Evolutionary conservation across 2,113 vertebrate genomes (phyloP).

Genomic region (Hypanus sabinus): DNA sequence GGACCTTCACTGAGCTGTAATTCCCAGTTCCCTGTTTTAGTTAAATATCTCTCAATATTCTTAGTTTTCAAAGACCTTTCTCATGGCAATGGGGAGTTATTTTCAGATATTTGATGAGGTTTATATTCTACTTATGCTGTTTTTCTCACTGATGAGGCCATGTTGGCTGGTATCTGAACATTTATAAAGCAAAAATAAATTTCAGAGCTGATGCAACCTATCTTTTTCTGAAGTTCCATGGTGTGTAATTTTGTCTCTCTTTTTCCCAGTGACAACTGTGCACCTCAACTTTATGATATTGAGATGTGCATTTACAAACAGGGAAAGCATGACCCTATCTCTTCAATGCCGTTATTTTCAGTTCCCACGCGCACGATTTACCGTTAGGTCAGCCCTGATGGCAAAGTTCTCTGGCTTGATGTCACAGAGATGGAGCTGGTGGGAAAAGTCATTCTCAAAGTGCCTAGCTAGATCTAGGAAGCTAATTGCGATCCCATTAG

Average conservation of each 20-base stretch:
- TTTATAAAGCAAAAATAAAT: neutral
- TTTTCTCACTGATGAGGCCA: neutral
- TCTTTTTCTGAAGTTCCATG: too few species aligned
- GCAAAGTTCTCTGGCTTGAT: slow-evolving; percentile 95
- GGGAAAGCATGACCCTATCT: neutral
- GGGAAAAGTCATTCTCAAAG: slow-evolving; percentile 84
- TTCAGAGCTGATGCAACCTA: neutral
- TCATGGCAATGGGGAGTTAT: neutral
- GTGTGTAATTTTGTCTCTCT: neutral
- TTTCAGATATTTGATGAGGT: neutral
- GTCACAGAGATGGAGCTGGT: slow-evolving; percentile 89
- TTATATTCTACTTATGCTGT: neutral
- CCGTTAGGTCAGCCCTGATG: slow-evolving; percentile 85
- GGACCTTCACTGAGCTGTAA: neutral
- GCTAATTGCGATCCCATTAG: slow-evolving; percentile 77
- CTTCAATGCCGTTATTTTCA: neutral
- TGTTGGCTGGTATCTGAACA: neutral
- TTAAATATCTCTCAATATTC: neutral
- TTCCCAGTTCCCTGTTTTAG: neutral
- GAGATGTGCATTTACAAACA: neutral
- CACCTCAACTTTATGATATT: neutral
- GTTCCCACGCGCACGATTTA: slow-evolving; percentile 51
- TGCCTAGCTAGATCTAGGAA: slow-evolving; percentile 90
- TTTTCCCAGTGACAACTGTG: neutral
- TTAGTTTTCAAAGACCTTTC: neutral